phyloP scores from a whole-genome alignment of 2,888 invertebrate species.

The Oscheius sp. region DNA sequence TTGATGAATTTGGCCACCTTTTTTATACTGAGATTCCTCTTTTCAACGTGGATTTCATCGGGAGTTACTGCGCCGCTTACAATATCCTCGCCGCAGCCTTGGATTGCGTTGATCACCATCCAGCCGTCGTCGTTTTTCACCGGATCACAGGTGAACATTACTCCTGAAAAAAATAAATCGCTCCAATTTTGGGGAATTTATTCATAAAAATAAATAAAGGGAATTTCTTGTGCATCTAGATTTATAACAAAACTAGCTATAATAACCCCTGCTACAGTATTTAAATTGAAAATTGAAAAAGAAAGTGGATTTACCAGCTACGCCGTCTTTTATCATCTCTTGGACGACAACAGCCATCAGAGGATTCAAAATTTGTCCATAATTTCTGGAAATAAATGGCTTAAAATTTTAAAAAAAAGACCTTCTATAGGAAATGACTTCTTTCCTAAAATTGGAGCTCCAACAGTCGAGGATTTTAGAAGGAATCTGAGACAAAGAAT shows the following conservation, averaged over 20 bases:
- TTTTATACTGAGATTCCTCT: not conserved
- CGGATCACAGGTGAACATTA: constrained; percentile 84
- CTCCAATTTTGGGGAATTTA: too few relatives aligned
- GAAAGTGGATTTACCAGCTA: constrained; percentile 72
- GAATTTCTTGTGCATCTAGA: too few relatives aligned
- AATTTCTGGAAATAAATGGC: constrained; percentile 75
- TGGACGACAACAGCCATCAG: constrained; percentile 85
- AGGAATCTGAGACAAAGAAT: constrained; percentile 41
- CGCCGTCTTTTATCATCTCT: constrained; percentile 79
- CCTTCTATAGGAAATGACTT: constrained; percentile 83
- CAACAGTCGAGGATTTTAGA: constrained; percentile 80
- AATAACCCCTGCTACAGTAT: too few relatives aligned
- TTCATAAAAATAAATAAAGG: too few relatives aligned
- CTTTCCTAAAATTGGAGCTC: constrained; percentile 82
- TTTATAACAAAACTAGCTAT: too few relatives aligned
- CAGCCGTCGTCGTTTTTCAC: constrained; percentile 78
- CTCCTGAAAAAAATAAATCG: too few relatives aligned
- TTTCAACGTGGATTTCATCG: constrained; percentile 72
- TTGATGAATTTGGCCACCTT: not conserved
- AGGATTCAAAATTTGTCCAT: constrained; percentile 78
- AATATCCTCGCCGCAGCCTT: constrained; percentile 85
- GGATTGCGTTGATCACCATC: constrained; percentile 82
- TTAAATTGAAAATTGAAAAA: too few relatives aligned
- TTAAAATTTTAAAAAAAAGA: constrained; percentile 70
- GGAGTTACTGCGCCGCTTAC: constrained; percentile 83